Evolutionary conservation across 2,797 vertebrate genomes (phyloP).

Genomic region (Echeneis naucrates): DNA sequence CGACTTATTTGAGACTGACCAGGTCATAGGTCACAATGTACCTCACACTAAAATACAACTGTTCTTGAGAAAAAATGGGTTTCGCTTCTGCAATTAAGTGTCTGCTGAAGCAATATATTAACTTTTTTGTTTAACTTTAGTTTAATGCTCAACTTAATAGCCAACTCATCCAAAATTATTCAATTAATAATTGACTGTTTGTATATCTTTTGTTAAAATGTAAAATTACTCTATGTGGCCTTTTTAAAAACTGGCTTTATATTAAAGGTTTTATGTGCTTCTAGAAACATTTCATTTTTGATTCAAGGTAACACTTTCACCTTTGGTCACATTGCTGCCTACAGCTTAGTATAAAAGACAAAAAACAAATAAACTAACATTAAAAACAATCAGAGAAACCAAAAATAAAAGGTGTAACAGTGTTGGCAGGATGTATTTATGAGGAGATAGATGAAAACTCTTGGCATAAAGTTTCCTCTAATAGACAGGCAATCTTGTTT

Average conservation of each 20-base stretch:
- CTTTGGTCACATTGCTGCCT: conserved; percentile 54
- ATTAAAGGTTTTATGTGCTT: conserved; percentile 33
- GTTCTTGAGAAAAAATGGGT: conserved; percentile 20
- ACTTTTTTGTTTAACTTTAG: conserved; percentile 3
- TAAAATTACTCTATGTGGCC: conserved; percentile 32
- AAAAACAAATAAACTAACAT: background rate
- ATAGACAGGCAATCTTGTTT: conserved; percentile 89
- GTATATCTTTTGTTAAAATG: background rate
- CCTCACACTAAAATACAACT: conserved; percentile 31
- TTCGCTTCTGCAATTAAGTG: conserved; percentile 12
- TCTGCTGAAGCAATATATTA: conserved; percentile 33
- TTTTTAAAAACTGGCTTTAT: conserved; percentile 42
- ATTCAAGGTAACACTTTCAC: conserved; percentile 27
- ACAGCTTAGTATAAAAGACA: conserved; percentile 37
- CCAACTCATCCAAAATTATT: conserved; percentile 13
- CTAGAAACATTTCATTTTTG: conserved; percentile 38
- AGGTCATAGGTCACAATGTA: conserved; percentile 25
- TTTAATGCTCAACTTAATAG: conserved; percentile 7
- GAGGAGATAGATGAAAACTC: conserved; percentile 86
- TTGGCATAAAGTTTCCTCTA: conserved; percentile 94
- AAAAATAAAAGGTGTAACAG: conserved; percentile 50
- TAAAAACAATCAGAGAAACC: conserved; percentile 23
- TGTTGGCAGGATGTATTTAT: conserved; percentile 56
- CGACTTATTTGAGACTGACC: conserved; percentile 7
- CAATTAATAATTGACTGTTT: background rate